A percentile compares a stretch with the other conserved stretches of the same genome.
Conservation (phyloP, 23 tunicate species). For the Botrylloides violaceus region DNA sequence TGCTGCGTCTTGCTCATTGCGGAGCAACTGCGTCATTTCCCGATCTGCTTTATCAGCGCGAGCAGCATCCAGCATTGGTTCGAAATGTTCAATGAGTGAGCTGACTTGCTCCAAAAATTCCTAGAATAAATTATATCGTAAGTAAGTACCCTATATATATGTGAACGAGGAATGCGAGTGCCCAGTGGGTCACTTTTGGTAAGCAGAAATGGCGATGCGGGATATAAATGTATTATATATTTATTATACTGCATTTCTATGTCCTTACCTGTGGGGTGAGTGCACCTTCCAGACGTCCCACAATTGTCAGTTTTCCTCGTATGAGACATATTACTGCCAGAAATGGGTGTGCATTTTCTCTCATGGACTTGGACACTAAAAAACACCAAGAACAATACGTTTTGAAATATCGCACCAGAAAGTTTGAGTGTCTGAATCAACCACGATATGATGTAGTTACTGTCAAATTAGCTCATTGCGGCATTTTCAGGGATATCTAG, state of each 20-base stretch:
- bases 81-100: conserved; percentile 49
- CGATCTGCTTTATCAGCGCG: conserved; percentile 69
- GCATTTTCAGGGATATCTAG: too few relatives aligned
- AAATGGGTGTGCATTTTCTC: conserved; percentile 48
- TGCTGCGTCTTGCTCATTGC: conserved; percentile 80
- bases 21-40: conserved; percentile 49
- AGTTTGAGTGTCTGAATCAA: too few relatives aligned
- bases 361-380: conserved; percentile 49
- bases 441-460: too few relatives aligned
- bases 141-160: too few relatives aligned
- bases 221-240: too few relatives aligned
- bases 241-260: too few relatives aligned
- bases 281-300: conserved; percentile 50
- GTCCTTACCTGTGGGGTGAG: conserved; percentile 57
- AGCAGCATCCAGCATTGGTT: conserved; percentile 47
- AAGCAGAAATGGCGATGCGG: too few relatives aligned
- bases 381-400: conserved; percentile 1
- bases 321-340: conserved; percentile 51
- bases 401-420: too few relatives aligned
- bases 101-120: conserved; percentile 45
- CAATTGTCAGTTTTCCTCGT: conserved; percentile 66
- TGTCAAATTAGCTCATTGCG: not conserved
- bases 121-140: conserved; percentile 15
- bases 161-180: too few relatives aligned
- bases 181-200: too few relatives aligned